phyloP scores from a whole-genome alignment of 2,888 invertebrate genomes.

The Uloborus plumipes region DNA sequence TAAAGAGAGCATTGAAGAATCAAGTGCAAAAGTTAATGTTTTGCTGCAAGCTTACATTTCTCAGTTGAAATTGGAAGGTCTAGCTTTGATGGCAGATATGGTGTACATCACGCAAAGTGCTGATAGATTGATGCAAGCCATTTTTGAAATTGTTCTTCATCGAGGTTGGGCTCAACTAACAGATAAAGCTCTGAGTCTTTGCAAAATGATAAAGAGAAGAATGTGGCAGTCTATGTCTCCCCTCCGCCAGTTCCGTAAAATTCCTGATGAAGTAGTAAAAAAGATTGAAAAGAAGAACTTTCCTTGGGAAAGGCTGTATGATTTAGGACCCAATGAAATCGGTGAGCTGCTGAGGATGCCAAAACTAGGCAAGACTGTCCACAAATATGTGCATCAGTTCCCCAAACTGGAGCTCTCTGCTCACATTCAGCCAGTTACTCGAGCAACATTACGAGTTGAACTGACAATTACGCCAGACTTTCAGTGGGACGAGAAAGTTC shows the following conservation, averaged over 20 bases:
- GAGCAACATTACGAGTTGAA: constrained; percentile 89
- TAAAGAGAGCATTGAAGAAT: constrained; percentile 98
- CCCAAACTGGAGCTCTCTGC: constrained; percentile 96
- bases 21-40: constrained; percentile 96
- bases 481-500: constrained; percentile 97
- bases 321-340: constrained; percentile 96
- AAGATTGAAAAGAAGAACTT: constrained; percentile 95
- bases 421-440: constrained; percentile 97
- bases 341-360: constrained; percentile 93
- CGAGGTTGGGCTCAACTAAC: constrained; percentile 97
- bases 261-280: constrained; percentile 96
- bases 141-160: constrained; percentile 94
- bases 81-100: constrained; percentile 99
- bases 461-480: constrained; percentile 98
- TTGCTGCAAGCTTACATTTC: constrained; percentile 97
- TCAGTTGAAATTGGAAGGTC: constrained; percentile 96
- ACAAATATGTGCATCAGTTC: constrained; percentile 95
- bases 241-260: constrained; percentile 94
- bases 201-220: constrained; percentile 78
- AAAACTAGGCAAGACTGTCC: constrained; percentile 93
- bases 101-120: constrained; percentile 99
- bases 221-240: constrained; percentile 99
- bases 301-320: constrained; percentile 83
- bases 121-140: constrained; percentile 91
- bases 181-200: constrained; percentile 93